Percentiles rank a stretch among this genome's conserved stretches.
These are phyloP conservation scores for Scrobipalpa atriplicella DNA, from an alignment of 2,888 invertebrate genomes.

Conservation along the genomic window DNA sequence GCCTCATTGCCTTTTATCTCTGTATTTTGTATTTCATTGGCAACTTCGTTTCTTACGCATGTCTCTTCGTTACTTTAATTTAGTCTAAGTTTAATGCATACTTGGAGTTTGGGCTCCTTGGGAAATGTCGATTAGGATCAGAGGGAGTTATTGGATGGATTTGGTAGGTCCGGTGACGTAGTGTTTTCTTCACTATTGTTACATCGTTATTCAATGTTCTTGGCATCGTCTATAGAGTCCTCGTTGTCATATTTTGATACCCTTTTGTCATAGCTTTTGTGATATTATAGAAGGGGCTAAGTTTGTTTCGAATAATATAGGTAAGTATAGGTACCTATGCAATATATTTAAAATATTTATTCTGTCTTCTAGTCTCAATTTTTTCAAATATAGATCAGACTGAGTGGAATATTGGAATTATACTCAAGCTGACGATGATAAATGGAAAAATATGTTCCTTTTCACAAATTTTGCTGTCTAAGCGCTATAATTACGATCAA, in stretches of 20 bases:
- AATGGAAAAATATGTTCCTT: no score
- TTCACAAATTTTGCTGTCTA: neutral
- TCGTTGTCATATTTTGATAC: constrained; percentile 1
- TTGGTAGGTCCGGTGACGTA: constrained; percentile 33
- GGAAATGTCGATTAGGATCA: constrained; percentile 58
- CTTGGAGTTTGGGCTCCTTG: constrained; percentile 60
- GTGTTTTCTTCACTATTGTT: constrained; percentile 23
- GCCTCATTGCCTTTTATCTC: no score
- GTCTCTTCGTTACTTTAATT: neutral
- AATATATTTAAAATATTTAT: no score
- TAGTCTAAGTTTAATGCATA: constrained; percentile 66
- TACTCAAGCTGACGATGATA: no score
- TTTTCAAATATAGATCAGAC: no score
- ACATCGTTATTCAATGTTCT: neutral
- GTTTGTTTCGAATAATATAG: no score
- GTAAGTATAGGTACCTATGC: no score
- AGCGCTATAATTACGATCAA: neutral
- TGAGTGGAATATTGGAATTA: no score
- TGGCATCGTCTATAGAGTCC: constrained; percentile 28
- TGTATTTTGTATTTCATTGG: no score
- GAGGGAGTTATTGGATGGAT: constrained; percentile 36
- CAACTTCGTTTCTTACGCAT: neutral
- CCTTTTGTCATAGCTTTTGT: neutral
- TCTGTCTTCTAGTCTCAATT: no score
- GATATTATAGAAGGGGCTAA: neutral